A percentile compares a stretch with the other conserved stretches of the same genome.
Evolutionary conservation across 2,797 vertebrate genomes (phyloP).

Genomic region (Ceryle rudis): DNA sequence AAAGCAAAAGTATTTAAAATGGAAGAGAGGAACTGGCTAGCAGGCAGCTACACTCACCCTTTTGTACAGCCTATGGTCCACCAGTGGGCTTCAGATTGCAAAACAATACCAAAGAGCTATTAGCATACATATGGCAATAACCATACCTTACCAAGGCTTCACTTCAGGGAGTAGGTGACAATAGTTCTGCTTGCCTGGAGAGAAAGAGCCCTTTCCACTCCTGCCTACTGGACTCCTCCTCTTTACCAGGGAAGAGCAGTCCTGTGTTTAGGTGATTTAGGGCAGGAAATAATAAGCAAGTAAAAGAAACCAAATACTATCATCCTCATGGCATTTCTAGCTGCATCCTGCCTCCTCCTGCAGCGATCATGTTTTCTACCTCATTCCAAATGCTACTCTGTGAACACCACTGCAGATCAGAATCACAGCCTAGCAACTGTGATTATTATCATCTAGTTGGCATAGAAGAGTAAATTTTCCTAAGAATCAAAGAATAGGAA

Average conservation of each 20-base stretch:
- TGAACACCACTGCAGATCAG: not conserved
- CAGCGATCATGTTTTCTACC: not conserved
- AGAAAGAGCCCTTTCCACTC: slow-evolving; percentile 56
- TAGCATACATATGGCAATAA: slow-evolving; percentile 89
- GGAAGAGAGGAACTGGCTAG: slow-evolving; percentile 88
- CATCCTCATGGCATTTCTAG: not conserved
- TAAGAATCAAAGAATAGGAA: not conserved
- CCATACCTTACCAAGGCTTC: slow-evolving; percentile 73
- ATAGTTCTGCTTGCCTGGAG: slow-evolving; percentile 50
- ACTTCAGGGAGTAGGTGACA: slow-evolving; percentile 53
- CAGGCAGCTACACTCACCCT: slow-evolving; percentile 99
- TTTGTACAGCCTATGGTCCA: slow-evolving; percentile 99
- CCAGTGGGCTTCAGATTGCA: slow-evolving; percentile 99
- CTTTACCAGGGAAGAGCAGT: slow-evolving; percentile 2
- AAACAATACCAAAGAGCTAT: slow-evolving; percentile 99
- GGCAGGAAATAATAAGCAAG: slow-evolving; percentile 21
- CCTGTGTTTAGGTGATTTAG: not conserved
- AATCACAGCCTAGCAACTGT: not conserved
- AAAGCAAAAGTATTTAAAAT: slow-evolving; percentile 83
- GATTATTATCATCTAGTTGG: not conserved
- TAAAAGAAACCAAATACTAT: not conserved
- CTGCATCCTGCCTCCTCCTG: slow-evolving; percentile 4
- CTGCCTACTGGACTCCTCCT: slow-evolving; percentile 10
- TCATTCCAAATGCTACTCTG: not conserved
- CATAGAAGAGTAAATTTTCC: not conserved